Evolutionary conservation across 2,113 vertebrate species (phyloP), one percentile per base, ranked within the genome.

Genomic region (Panthera leo): DNA sequence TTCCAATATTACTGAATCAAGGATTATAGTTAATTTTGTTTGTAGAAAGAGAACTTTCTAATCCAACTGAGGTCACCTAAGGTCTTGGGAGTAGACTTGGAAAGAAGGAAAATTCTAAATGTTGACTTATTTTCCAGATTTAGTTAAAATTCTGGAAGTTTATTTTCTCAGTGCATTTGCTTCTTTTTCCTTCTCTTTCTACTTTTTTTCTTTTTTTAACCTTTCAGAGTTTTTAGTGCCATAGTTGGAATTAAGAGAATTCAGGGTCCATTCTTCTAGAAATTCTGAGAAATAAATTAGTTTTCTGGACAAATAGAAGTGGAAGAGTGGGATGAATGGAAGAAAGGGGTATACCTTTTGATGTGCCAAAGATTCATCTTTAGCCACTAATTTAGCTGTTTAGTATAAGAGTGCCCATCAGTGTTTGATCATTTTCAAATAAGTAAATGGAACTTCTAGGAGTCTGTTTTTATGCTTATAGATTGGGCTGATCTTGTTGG

Each of bases 101-200:
- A 93, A 95, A 86, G 36, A 96, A 89, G 45, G 61, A 48, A 89
- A 94, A 97, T 89, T 95, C 84, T 85, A 85, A 95, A 82, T 34
- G 11, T 80, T 94, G 65, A 16, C 7, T 90, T 94, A 25, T 95
- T 96, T 96, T 96, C 51, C 73, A 95, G 55, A 80, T 42, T 75
- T 86, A 90, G 79, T 92, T 87, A 91, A 84, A 89, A 78, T 71
- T 91, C 23, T 89, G 67, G 45, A 91, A 89, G 42, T 16, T 78
- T 48, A 71, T 68, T 93, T 82, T 94, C 51, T 89, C 61, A 91
- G 31, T 63, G 19, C 1, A 83, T 65, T 92, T 55, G 15, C 63
- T 61, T 65, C 0, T 53, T 63, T 16, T 42, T 90, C 9, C 12
- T 65, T 83, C 42, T 39, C 0, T 13, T 68, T 73, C 55, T 76